phyloP scores from a whole-genome alignment of 2,888 invertebrate genomes.

The Lithophane socia region DNA sequence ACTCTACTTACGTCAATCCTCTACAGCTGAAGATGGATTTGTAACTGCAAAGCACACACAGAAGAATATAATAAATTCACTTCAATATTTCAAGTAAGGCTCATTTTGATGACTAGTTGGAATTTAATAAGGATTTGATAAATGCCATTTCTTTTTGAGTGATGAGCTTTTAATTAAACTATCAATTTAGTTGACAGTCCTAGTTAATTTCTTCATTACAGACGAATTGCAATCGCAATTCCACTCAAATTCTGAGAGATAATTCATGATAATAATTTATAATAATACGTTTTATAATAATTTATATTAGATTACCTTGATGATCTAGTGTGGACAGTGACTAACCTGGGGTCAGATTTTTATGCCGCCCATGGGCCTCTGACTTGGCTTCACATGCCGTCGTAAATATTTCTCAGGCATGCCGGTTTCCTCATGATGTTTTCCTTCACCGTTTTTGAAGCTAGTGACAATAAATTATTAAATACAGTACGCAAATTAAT shows the following conservation, averaged over 20 bases:
- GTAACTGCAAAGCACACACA: background rate
- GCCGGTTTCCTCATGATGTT: no score
- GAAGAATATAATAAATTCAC: background rate
- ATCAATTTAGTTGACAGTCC: background rate
- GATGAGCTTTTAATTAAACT: constrained; percentile 10
- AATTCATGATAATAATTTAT: no score
- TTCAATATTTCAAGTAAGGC: background rate
- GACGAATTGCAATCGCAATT: constrained; percentile 5
- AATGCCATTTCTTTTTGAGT: background rate
- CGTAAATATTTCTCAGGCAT: no score
- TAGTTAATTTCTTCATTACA: background rate
- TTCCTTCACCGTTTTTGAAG: no score
- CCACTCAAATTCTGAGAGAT: background rate
- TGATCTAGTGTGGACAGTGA: no score
- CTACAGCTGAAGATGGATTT: background rate
- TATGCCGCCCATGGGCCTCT: no score
- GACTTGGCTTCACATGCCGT: no score
- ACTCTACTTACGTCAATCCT: background rate
- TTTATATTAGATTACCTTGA: no score
- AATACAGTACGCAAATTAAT: no score
- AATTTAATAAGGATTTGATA: background rate
- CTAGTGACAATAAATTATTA: no score
- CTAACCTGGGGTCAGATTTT: no score
- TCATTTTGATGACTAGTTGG: background rate
- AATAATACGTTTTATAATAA: no score